Evolutionary conservation across 2,113 vertebrate species (phyloP).

Genomic region (Nerophis lumbriciformis): DNA sequence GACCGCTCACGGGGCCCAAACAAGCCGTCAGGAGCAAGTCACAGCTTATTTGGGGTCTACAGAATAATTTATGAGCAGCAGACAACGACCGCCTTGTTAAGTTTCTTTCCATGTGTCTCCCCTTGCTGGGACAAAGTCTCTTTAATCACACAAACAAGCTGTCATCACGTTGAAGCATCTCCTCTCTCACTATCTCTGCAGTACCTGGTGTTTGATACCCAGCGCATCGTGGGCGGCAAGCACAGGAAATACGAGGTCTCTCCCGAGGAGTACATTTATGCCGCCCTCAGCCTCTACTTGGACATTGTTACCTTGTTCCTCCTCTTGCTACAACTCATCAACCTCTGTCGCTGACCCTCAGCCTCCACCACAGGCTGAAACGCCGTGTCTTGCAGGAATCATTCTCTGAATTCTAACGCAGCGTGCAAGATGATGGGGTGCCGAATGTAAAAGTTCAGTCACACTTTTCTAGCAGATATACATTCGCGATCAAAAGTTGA

Average conservation of each 20-base stretch:
- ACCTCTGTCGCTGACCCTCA: slow-evolving; percentile 40
- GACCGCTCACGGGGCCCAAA: slow-evolving; percentile 28
- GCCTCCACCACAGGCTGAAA: background rate
- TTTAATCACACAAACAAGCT: slow-evolving; percentile 10
- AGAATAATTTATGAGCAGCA: slow-evolving; percentile 24
- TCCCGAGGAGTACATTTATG: slow-evolving; percentile 80
- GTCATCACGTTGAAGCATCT: slow-evolving; percentile 16
- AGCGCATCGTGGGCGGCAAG: slow-evolving; percentile 75
- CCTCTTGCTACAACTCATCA: slow-evolving; percentile 70
- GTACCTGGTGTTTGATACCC: slow-evolving; percentile 77
- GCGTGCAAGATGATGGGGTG: no score
- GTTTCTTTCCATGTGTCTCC: slow-evolving; percentile 1
- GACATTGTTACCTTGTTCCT: slow-evolving; percentile 75
- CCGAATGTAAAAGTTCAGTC: no score
- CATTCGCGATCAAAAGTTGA: no score
- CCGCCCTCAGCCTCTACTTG: slow-evolving; percentile 78
- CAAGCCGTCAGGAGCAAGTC: slow-evolving; percentile 36
- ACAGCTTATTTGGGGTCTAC: slow-evolving; percentile 27
- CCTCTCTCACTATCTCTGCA: slow-evolving; percentile 45
- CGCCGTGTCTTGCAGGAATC: background rate
- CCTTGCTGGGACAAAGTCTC: slow-evolving; percentile 1
- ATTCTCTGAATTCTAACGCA: background rate
- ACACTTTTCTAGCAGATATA: no score
- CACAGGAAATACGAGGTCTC: slow-evolving; percentile 62
- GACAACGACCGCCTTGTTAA: slow-evolving; percentile 4